Evolutionary conservation across 2,797 vertebrate species (phyloP), one percentile per base, ranked within the genome.

Genomic region (Gadopsis marmoratus): DNA sequence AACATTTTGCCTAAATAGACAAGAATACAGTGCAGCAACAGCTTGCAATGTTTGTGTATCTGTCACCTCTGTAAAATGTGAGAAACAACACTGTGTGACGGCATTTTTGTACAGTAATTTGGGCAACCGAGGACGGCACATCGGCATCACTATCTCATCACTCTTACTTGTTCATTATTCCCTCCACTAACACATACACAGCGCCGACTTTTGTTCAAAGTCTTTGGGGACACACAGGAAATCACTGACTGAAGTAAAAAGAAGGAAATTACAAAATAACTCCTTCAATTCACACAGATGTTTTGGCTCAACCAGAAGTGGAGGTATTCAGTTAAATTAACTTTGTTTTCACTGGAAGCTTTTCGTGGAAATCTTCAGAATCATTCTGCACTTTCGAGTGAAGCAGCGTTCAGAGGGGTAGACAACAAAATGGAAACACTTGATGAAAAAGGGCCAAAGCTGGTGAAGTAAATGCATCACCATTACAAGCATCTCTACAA

Each of bases 1-100:
- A 70, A 58, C 71, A 82, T 76, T 80, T 83, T 74, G 61, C 79
- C 78, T 73, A 63, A 84, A 73, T 62, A 78, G 64, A 86, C 61
- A 65, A 70, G 68, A 75, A 83, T 43, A 23, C 47, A 64, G 33
- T 23, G 45, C 66, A 50, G 71, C 53, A 48, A 63, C 79, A 80
- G 71, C 58, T 56, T 54, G 67, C 61, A 48, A 23, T 70, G 33
- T 76, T 54, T 76, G 53, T 71, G 50, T 26, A 78, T 71, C 63
- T 77, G 72, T 87, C 74, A 66, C 71, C 43, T 71, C 33, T 66
- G 60, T 43, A 76, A 68, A 45, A 54, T 50, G 45, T 74, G 55
- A 79, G 31, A 45, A 77, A 69, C 65, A 54, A 77, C 60, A 35
- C 37, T 63, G 13, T 59, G 64, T 43, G 29, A 68, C 47, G 12